These are phyloP conservation scores for Reticulitermes lucifugus DNA, from an alignment of 2,888 invertebrate genomes.

Conservation along the genomic window DNA sequence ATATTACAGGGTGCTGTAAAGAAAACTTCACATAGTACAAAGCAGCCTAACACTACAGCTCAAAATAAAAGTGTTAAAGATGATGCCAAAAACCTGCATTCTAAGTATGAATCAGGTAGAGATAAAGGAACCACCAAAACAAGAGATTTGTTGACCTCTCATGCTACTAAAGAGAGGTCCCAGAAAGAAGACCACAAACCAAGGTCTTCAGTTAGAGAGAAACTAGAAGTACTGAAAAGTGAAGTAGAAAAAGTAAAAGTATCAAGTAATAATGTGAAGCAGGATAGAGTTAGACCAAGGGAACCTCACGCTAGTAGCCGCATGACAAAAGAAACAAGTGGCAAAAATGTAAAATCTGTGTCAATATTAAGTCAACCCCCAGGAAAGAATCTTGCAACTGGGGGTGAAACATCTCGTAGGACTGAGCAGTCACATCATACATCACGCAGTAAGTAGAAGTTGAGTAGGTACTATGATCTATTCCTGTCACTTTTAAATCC, in stretches of 20 bases:
- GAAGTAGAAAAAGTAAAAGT: conserved; percentile 5
- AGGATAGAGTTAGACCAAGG: neutral
- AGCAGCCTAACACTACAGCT: neutral
- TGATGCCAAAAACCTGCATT: conserved; percentile 22
- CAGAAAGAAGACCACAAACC: neutral
- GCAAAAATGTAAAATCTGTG: neutral
- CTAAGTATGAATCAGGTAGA: neutral
- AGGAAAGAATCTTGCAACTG: neutral
- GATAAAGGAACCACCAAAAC: conserved; percentile 2
- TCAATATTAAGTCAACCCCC: neutral
- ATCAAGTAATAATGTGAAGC: neutral
- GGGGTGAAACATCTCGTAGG: conserved; percentile 11
- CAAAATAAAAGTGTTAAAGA: conserved; percentile 9
- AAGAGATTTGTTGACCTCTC: conserved; percentile 6
- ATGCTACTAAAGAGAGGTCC: neutral
- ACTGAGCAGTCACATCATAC: neutral
- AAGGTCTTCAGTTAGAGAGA: conserved; percentile 8
- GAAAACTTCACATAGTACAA: conserved; percentile 5
- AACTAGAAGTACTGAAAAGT: neutral
- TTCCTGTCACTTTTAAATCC: too few species aligned
- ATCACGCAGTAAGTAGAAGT: neutral
- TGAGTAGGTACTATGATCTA: too few species aligned
- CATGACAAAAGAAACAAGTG: neutral
- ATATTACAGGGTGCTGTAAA: conserved; percentile 17
- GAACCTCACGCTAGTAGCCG: neutral